Conservation (phyloP, 2,797 vertebrate species). For the Falco concolor region DNA sequence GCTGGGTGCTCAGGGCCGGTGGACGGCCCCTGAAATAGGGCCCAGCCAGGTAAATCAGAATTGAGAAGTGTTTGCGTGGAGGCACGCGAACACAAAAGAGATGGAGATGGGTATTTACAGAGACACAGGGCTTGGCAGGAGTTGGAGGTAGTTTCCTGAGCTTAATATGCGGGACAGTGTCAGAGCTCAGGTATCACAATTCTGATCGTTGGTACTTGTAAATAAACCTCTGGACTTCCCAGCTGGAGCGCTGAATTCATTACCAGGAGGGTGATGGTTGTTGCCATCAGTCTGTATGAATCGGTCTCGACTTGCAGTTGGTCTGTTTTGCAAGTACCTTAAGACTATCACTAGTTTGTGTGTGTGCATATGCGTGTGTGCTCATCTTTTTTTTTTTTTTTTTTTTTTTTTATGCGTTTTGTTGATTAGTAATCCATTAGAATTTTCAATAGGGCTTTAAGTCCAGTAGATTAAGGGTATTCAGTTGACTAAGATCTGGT, state of each 20-base stretch:
- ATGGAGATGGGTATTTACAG: neutral
- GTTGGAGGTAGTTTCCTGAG: neutral
- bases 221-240: neutral
- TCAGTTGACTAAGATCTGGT: conserved; percentile 85
- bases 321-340: conserved; percentile 53
- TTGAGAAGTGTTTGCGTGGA: neutral
- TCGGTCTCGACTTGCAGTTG: neutral
- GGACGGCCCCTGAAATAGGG: neutral
- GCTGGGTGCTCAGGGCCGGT: conserved; percentile 11
- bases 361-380: conserved; percentile 20
- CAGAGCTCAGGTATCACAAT: neutral
- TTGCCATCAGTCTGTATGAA: neutral
- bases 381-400: neutral
- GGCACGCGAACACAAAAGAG: neutral
- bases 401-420: neutral
- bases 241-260: neutral
- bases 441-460: conserved; percentile 82
- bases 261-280: neutral
- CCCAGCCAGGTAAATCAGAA: neutral
- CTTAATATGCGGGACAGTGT: neutral
- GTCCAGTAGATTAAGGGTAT: conserved; percentile 98
- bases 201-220: conserved; percentile 7
- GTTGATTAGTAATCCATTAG: conserved; percentile 73
- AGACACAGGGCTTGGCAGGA: conserved; percentile 21
- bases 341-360: conserved; percentile 11